Percentiles rank a stretch among this genome's conserved stretches.
These are phyloP conservation scores for Cepphus grylle DNA, from an alignment of 2,113 vertebrate species.

Conservation along the genomic window DNA sequence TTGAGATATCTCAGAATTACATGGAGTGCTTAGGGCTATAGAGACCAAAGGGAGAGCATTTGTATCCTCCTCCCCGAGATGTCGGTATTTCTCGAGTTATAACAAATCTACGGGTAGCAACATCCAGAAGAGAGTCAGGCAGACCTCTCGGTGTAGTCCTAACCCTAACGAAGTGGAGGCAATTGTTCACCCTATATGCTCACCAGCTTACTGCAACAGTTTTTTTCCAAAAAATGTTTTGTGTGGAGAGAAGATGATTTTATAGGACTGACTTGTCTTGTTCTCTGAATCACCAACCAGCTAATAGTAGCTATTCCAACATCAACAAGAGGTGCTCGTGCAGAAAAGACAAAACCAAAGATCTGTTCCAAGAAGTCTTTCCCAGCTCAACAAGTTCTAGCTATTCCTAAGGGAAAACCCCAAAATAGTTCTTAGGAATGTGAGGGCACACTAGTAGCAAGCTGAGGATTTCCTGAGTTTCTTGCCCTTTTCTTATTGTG, in stretches of 20 bases:
- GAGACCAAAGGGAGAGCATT: not conserved
- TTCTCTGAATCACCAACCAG: conserved; percentile 43
- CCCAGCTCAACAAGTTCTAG: conserved; percentile 58
- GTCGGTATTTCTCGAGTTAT: accelerated
- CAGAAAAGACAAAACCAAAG: conserved; percentile 56
- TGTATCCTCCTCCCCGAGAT: not conserved
- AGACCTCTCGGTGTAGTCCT: not conserved
- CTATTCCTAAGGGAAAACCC: conserved; percentile 53
- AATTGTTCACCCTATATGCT: not conserved
- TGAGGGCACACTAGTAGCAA: conserved; percentile 24
- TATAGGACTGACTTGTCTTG: not conserved
- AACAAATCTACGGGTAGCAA: not conserved
- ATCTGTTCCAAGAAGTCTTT: conserved; percentile 58
- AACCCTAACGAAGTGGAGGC: not conserved
- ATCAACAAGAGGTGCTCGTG: conserved; percentile 28
- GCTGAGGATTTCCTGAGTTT: conserved; percentile 55
- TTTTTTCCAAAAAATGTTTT: not conserved
- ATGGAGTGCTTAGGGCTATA: no score
- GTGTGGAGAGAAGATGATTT: not conserved
- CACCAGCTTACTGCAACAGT: not conserved
- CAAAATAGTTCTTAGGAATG: conserved; percentile 55
- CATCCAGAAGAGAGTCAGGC: not conserved
- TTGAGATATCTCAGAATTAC: not conserved
- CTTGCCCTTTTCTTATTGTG: not conserved
- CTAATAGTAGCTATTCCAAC: conserved; percentile 26